Base-by-base conservation (phyloP, 2,113 vertebrate genomes). In the Neotoma lepida region DNA sequence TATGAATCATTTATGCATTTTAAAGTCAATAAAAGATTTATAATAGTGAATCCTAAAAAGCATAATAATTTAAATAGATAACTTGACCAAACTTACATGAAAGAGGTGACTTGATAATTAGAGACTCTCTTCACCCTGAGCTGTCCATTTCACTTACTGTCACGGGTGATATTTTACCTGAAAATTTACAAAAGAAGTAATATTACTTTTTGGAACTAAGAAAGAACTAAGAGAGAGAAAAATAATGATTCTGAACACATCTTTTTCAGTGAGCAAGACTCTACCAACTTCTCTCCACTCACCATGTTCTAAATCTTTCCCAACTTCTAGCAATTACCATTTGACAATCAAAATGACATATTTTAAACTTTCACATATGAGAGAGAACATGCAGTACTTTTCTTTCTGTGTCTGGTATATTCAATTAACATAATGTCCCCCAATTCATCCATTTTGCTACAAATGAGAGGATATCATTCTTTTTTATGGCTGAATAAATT, bases 401-500 rank as follows among this genome's bases (percentile, higher is more conserved):
- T 51, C 63, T 68, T 51, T 86, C 6, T n/a, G 44, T 49, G 41
- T 68, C 63, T 86, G 63, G 44, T 51, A 49, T 86, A 68, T 68
- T 68, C 84, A 86, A 86, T 86, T 86, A 86, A 68, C 84, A 86
- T 86, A 86, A 86, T 86, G 63, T 68, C 33, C 84, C 63, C 84
- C 63, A 86, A 44, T 86, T 86, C 84, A 86, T 86, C 41, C 63
- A 86, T 86, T 86, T 86, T n/a, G 84, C 84, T 68, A 86, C 63
- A 86, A 86, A 68, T 51, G 84, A 86, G 61, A 66, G 58, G 44
- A 49, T 68, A 86, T 86, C 84, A 86, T 68, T 86, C 84, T 86
- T 86, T 68, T 86, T 86, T 86, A 86, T 86, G 84, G 63, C 18
- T 35, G 63, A 86, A 86, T 86, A 86, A 86, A 86, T 86, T 86